Conservation (phyloP, 2,797 vertebrate species). For the Pagetopsis macropterus region DNA sequence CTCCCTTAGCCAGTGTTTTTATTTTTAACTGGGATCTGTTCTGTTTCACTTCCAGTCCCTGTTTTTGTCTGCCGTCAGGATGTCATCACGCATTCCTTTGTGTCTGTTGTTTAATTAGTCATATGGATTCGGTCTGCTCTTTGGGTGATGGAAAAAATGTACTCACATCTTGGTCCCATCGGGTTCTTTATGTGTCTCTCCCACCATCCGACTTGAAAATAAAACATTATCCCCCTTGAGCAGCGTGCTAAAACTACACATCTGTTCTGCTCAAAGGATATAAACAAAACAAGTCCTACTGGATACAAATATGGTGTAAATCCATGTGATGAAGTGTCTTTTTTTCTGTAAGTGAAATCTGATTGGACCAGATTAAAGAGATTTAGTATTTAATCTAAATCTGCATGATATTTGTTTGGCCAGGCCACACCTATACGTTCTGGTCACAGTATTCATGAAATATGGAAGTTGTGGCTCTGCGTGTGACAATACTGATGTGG, state of each 20-base stretch:
- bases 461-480: background rate
- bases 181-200: slow-evolving; percentile 50
- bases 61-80: slow-evolving; percentile 51
- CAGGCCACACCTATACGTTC: background rate
- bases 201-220: slow-evolving; percentile 69
- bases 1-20: slow-evolving; percentile 28
- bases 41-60: slow-evolving; percentile 49
- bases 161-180: slow-evolving; percentile 42
- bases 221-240: slow-evolving; percentile 53
- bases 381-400: slow-evolving; percentile 16
- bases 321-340: slow-evolving; percentile 23
- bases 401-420: slow-evolving; percentile 2
- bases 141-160: slow-evolving; percentile 58
- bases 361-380: slow-evolving; percentile 43
- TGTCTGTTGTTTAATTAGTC: slow-evolving; percentile 69
- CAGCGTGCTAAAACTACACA: slow-evolving; percentile 53
- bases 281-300: slow-evolving; percentile 53
- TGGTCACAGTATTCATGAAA: background rate
- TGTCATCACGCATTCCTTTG: slow-evolving; percentile 62
- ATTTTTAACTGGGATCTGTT: slow-evolving; percentile 56
- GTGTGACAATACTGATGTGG: slow-evolving; percentile 8
- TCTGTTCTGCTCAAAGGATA: slow-evolving; percentile 57
- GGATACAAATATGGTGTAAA: slow-evolving; percentile 46
- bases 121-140: slow-evolving; percentile 47
- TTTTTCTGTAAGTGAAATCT: slow-evolving; percentile 21